Conservation (phyloP, 2,797 vertebrate genomes). For the Perodicticus potto region DNA sequence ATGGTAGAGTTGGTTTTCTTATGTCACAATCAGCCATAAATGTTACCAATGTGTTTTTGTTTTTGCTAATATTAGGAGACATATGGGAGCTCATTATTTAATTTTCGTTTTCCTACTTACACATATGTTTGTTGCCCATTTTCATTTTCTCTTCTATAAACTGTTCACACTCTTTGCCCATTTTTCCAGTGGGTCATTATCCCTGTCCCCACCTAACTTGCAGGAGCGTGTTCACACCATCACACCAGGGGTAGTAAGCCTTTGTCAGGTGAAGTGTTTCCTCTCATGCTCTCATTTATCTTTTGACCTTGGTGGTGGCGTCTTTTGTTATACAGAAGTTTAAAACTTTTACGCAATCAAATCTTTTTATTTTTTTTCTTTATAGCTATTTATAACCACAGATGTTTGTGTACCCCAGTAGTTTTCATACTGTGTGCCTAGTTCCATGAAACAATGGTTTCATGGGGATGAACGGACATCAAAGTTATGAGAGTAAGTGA, state of each 20-base stretch:
- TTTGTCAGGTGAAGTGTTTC: conserved; percentile 48
- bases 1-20: conserved; percentile 12
- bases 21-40: not conserved
- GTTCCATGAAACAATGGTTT: not conserved
- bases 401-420: conserved; percentile 57
- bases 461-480: not conserved
- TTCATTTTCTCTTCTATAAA: conserved; percentile 59
- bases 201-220: not conserved
- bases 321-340: conserved; percentile 58
- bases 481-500: not conserved
- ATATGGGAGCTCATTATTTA: not conserved
- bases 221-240: not conserved
- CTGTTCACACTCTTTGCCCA: not conserved
- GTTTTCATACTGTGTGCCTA: conserved; percentile 34
- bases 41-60: conserved; percentile 2
- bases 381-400: conserved; percentile 63
- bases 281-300: conserved; percentile 35
- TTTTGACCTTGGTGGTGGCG: conserved; percentile 37
- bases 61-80: conserved; percentile 23
- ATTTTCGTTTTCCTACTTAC: conserved; percentile 31
- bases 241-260: not conserved
- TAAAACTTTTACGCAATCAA: conserved; percentile 59
- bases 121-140: not conserved
- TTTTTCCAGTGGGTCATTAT: not conserved
- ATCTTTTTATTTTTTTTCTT: conserved; percentile 67